Evolutionary conservation across 53 echinoderm and acorn worm genomes (phyloP).

Genomic region (Paracentrotus lividus): DNA sequence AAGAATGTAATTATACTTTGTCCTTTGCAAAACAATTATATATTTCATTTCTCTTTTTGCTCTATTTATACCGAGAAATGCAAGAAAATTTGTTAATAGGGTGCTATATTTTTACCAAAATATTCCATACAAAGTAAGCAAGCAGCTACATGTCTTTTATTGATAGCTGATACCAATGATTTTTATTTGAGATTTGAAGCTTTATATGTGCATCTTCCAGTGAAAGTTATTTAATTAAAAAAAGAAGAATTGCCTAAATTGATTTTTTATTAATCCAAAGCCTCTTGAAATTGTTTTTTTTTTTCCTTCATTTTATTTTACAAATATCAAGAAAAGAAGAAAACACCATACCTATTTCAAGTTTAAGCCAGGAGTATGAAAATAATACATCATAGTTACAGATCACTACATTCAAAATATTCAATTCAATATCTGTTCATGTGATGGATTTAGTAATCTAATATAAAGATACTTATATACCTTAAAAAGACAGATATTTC

Average conservation of each 20-base stretch:
- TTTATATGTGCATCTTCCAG: background rate
- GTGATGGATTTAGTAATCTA: background rate
- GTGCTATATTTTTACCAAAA: slow-evolving; percentile 1
- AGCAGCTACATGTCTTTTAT: background rate
- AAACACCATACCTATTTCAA: background rate
- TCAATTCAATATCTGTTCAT: background rate
- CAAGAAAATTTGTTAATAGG: background rate
- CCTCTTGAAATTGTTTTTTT: background rate
- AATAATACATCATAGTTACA: too few species aligned
- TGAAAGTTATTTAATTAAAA: background rate
- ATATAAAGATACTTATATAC: background rate
- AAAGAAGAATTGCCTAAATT: background rate
- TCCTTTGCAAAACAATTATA: too few species aligned
- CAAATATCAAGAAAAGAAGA: background rate
- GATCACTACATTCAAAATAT: background rate
- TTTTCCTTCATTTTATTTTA: background rate
- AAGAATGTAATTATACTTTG: too few species aligned
- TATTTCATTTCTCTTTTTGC: background rate
- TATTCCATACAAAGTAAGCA: too few species aligned
- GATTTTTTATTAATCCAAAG: background rate
- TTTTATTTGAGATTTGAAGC: background rate
- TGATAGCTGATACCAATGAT: background rate
- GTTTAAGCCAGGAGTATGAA: background rate
- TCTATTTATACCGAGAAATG: background rate
- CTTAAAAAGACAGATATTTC: background rate